Percentiles rank a stretch among this genome's conserved stretches.
Conservation (phyloP, 1,140 invertebrate genomes). For the Drosophila varians region DNA sequence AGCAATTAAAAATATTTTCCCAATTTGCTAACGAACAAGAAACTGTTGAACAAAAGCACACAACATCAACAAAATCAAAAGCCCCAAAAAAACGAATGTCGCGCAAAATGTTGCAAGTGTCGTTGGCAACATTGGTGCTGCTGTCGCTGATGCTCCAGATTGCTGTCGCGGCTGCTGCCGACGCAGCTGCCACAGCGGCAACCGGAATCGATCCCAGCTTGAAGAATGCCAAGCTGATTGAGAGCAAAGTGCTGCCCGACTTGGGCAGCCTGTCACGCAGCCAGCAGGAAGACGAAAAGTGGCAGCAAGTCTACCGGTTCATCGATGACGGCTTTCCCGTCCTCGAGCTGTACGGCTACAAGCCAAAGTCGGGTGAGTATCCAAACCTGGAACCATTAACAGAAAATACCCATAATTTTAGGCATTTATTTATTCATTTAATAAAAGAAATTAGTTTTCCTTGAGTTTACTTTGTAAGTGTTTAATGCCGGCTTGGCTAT, state of each 20-base stretch:
- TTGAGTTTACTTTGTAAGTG: slow-evolving; percentile 6
- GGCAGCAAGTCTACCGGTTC: slow-evolving; percentile 78
- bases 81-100: slow-evolving; percentile 54
- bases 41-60: background rate
- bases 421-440: background rate
- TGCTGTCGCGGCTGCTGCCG: slow-evolving; percentile 13
- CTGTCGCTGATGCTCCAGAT: slow-evolving; percentile 40
- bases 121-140: slow-evolving; percentile 66
- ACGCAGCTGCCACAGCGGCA: slow-evolving; percentile 26
- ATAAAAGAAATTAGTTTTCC: background rate
- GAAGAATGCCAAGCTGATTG: slow-evolving; percentile 80
- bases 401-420: background rate
- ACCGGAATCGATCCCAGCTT: slow-evolving; percentile 70
- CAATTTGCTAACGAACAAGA: slow-evolving; percentile 35
- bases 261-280: slow-evolving; percentile 57
- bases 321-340: slow-evolving; percentile 80
- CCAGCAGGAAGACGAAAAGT: slow-evolving; percentile 80
- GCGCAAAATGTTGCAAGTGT: slow-evolving; percentile 78
- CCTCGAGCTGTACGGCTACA: slow-evolving; percentile 77
- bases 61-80: slow-evolving; percentile 4
- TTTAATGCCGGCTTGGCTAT: background rate
- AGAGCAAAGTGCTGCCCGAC: slow-evolving; percentile 79
- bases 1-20: slow-evolving; percentile 74
- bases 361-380: slow-evolving; percentile 71
- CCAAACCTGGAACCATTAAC: too few species aligned